These are phyloP conservation scores for Pelobates fuscus DNA, from an alignment of 2,113 vertebrate species.

Conservation along the genomic window DNA sequence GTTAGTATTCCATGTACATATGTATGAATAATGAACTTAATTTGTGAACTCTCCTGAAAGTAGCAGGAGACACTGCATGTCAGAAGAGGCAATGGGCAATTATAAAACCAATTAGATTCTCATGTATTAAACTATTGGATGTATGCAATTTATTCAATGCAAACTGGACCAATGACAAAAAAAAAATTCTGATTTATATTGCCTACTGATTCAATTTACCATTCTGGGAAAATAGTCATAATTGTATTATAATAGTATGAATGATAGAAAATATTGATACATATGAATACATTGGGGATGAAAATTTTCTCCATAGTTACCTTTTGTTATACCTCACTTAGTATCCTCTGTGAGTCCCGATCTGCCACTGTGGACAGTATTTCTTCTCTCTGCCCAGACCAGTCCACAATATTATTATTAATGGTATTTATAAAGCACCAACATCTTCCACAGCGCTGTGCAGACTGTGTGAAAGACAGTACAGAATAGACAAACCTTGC, in stretches of 20 bases:
- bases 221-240: background rate
- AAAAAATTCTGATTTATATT: background rate
- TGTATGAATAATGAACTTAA: conserved; percentile 26
- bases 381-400: too few relatives aligned
- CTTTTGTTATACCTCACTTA: too few relatives aligned
- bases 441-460: too few relatives aligned
- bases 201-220: conserved; percentile 4
- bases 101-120: conserved; percentile 48
- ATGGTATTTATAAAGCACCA: too few relatives aligned
- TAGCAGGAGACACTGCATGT: conserved; percentile 26
- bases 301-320: background rate
- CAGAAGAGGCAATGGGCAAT: conserved; percentile 30
- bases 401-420: too few relatives aligned
- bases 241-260: background rate
- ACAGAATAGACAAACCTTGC: too few relatives aligned
- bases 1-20: conserved; percentile 20
- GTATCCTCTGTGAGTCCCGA: too few relatives aligned
- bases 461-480: too few relatives aligned
- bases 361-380: too few relatives aligned
- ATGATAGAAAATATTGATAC: background rate
- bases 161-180: conserved; percentile 16
- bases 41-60: conserved; percentile 16
- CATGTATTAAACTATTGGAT: conserved; percentile 15
- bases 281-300: background rate
- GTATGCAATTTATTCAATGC: conserved; percentile 19